Conservation (phyloP, 64 coral and sea anemone genomes). For the Stylophora pistillata region DNA sequence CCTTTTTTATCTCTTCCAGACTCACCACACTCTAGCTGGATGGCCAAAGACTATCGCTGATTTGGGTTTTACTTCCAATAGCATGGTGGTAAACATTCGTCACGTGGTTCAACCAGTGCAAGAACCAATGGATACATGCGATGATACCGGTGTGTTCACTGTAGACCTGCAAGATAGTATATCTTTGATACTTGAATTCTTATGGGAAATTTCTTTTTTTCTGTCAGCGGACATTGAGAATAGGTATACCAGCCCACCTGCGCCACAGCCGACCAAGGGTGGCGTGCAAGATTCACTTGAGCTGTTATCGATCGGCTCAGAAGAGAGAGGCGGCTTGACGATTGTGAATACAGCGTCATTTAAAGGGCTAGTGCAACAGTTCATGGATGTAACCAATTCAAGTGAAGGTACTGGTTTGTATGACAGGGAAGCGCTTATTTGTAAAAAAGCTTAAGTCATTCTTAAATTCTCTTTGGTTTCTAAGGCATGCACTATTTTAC, state of each 20-base stretch:
- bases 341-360: constrained; percentile 16
- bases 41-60: constrained; percentile 72
- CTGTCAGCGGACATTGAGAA: not conserved
- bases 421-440: not conserved
- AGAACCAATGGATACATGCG: constrained; percentile 67
- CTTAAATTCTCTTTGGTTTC: too few species aligned
- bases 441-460: too few species aligned
- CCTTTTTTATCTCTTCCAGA: constrained; percentile 27
- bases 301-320: not conserved
- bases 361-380: constrained; percentile 52
- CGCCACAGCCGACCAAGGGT: not conserved
- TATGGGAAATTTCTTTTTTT: not conserved
- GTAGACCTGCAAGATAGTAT: not conserved
- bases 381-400: constrained; percentile 66
- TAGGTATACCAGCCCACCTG: not conserved
- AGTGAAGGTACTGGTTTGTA: constrained; percentile 33
- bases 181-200: not conserved
- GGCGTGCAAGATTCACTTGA: not conserved
- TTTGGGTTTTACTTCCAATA: constrained; percentile 66
- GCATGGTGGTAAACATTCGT: constrained; percentile 76
- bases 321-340: not conserved
- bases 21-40: constrained; percentile 49
- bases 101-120: constrained; percentile 44
- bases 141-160: not conserved
- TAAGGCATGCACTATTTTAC: too few species aligned